A percentile compares a stretch with the other conserved stretches of the same genome.
These are phyloP conservation scores for Indicator indicator DNA, from an alignment of 2,113 vertebrate genomes.

Conservation along the genomic window DNA sequence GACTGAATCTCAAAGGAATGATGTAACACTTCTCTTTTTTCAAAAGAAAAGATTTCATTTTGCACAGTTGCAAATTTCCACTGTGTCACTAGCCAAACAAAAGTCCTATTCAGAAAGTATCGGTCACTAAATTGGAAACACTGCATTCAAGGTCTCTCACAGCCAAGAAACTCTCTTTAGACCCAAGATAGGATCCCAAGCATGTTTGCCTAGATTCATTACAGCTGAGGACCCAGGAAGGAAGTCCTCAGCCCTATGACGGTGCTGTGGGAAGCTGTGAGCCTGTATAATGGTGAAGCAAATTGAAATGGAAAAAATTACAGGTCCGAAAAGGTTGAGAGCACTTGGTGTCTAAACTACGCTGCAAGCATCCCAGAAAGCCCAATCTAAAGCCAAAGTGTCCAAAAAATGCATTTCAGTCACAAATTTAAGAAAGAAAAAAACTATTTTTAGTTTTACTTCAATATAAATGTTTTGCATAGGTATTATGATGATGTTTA, in stretches of 20 bases:
- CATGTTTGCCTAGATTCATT: background rate
- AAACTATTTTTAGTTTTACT: background rate
- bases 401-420: background rate
- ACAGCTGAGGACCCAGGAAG: background rate
- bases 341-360: fast-evolving
- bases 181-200: background rate
- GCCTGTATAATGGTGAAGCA: background rate
- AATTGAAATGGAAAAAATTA: background rate
- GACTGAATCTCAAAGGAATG: background rate
- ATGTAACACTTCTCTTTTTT: background rate
- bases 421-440: background rate
- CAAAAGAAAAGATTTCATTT: background rate
- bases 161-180: background rate
- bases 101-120: background rate
- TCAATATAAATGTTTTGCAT: background rate
- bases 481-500: constrained; percentile 53
- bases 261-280: background rate
- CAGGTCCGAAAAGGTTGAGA: background rate
- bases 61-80: background rate
- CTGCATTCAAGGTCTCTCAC: background rate
- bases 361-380: background rate
- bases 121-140: background rate
- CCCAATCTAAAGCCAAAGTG: background rate
- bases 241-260: background rate
- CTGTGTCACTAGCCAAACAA: background rate